Evolutionary conservation across 2,888 invertebrate species (phyloP), one percentile per base, ranked within the genome.

Genomic region (Ophion costatus): DNA sequence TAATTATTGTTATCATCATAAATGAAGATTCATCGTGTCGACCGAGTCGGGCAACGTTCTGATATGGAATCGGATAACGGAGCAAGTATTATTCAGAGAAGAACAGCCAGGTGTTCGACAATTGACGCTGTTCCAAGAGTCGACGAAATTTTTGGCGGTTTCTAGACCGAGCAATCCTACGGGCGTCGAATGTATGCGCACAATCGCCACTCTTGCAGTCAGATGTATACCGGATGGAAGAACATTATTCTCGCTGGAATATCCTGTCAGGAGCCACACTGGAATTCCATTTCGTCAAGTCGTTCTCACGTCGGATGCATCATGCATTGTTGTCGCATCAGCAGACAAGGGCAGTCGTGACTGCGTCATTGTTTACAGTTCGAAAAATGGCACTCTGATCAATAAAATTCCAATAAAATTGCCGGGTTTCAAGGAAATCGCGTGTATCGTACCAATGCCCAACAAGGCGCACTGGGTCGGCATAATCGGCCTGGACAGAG

Each of bases 31-130:
- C 89, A 97, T 99, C 0, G 95, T 98, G 17, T 98, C 98, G 0
- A 97, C 98, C 0, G 99, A 99, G 92, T 98, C 98, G 0, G 98
- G 98, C 0, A 97, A 98, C 91, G 95, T 99, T 56, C 94, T 99
- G 0, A 96, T 98, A 84, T 99, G 99, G 99, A 97, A 98, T 90
- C 94, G 96, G 83, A 94, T 96, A 80, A 95, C 96, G 0, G 96
- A 97, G 86, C 95, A 96, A 94, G 98, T 97, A 0, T 93, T 97
- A 71, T 97, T 96, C 91, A 97, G 98, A 93, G 97, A 98, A 89
- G 97, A 97, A 90, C 98, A 98, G 91, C 96, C 95, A 33, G 96
- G 96, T 6, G 96, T 98, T 0, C 96, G 96, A 88, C 98, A 98
- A 91, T 93, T 98, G 2, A 94, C 96, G 0, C 94, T 98, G 38